A percentile compares a stretch with the other conserved stretches of the same genome.
Conservation (phyloP, 2,113 vertebrate species). For the Rhineura floridana region DNA sequence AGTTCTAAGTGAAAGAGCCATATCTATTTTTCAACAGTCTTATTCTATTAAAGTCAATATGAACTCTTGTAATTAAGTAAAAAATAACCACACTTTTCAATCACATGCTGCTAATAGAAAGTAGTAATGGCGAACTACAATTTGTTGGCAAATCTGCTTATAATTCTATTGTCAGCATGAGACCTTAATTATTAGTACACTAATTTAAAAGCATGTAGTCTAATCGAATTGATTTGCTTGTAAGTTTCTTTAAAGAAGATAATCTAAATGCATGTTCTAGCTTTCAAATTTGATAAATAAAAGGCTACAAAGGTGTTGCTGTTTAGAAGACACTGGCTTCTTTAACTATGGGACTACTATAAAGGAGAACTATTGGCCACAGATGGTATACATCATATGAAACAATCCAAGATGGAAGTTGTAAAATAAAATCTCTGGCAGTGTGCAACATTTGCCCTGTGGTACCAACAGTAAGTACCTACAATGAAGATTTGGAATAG, state of each 20-base stretch:
- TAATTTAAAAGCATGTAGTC: constrained; percentile 24
- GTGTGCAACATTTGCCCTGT: too few relatives aligned
- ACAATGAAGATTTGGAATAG: not conserved
- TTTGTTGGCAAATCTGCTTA: constrained; percentile 42
- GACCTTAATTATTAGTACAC: constrained; percentile 23
- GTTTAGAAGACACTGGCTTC: not conserved
- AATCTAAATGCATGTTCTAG: constrained; percentile 2
- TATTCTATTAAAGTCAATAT: constrained; percentile 16
- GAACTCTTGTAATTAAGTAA: constrained; percentile 28
- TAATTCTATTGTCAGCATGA: constrained; percentile 22
- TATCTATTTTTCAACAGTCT: constrained; percentile 18
- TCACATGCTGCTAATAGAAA: constrained; percentile 19
- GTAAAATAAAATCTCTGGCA: not conserved
- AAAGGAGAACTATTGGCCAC: not conserved
- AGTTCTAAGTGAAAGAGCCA: constrained; percentile 26
- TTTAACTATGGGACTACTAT: not conserved
- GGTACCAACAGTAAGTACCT: not conserved
- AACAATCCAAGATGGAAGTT: not conserved
- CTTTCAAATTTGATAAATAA: not conserved
- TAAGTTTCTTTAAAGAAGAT: not conserved
- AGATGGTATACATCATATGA: not conserved
- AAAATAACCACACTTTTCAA: constrained; percentile 26
- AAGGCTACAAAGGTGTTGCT: not conserved
- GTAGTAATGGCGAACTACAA: constrained; percentile 28
- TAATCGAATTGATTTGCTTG: constrained; percentile 3